phyloP scores from a whole-genome alignment of 2,888 invertebrate genomes.

The Archaeoteleia sp. region DNA sequence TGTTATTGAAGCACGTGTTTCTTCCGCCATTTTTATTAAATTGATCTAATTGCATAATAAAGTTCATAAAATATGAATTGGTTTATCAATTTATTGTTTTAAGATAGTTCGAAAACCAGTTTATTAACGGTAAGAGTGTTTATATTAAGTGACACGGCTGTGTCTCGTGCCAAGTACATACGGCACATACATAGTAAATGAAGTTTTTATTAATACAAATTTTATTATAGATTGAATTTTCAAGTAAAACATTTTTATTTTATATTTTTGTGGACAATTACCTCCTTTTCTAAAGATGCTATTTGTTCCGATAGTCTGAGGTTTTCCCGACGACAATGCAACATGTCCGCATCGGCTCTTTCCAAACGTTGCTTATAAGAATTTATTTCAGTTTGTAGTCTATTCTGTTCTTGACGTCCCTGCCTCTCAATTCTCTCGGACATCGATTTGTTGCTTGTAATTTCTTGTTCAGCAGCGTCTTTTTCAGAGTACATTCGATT shows the following conservation, averaged over 20 bases:
- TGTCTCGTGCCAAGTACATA: too few species aligned
- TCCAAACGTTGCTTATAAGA: constrained; percentile 81
- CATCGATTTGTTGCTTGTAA: constrained; percentile 80
- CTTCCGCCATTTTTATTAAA: constrained; percentile 69
- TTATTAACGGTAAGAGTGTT: too few species aligned
- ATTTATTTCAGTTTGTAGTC: constrained; percentile 84
- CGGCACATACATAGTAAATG: too few species aligned
- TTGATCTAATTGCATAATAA: constrained; percentile 68
- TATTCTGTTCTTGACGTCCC: constrained; percentile 83
- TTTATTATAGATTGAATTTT: neutral
- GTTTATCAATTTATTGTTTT: too few species aligned
- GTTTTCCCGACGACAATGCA: constrained; percentile 88
- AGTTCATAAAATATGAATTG: too few species aligned
- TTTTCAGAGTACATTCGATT: constrained; percentile 86
- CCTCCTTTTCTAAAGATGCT: constrained; percentile 88
- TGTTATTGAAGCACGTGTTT: constrained; percentile 49
- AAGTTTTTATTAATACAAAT: too few species aligned
- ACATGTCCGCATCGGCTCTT: constrained; percentile 86
- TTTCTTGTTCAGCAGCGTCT: constrained; percentile 86
- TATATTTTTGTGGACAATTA: too few species aligned
- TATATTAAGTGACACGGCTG: too few species aligned
- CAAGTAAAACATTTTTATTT: neutral
- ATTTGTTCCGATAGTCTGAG: constrained; percentile 86
- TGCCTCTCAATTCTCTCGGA: constrained; percentile 84
- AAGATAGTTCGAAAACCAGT: too few species aligned